Percentiles rank a stretch among this genome's conserved stretches.
These are phyloP conservation scores for Cataglyphis rosenhaueri DNA, from an alignment of 2,888 invertebrate species.

Conservation along the genomic window DNA sequence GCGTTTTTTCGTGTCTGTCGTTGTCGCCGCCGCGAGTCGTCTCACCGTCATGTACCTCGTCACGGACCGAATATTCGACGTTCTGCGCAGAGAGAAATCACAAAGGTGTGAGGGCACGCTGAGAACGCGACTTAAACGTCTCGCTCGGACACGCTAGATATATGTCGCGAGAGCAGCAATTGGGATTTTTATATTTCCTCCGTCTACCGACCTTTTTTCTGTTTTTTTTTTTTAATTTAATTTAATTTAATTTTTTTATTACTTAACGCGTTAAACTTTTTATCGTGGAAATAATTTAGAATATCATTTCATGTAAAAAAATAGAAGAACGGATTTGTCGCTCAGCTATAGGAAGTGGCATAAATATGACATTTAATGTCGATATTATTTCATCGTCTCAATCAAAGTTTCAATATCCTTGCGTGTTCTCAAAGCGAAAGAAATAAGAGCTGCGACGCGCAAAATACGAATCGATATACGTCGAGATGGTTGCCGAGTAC, in stretches of 20 bases:
- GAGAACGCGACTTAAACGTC: constrained; percentile 77
- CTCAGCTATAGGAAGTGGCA: neutral
- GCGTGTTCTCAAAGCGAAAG: neutral
- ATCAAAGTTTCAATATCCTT: neutral
- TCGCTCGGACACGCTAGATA: constrained; percentile 38
- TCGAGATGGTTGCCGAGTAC: neutral
- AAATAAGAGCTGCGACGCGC: neutral
- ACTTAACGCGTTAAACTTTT: neutral
- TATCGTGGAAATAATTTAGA: neutral
- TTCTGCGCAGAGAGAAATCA: constrained; percentile 25
- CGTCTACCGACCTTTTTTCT: neutral
- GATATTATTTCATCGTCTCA: neutral
- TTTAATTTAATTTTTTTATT: neutral
- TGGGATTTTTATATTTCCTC: constrained; percentile 43
- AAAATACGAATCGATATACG: neutral
- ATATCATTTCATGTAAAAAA: neutral
- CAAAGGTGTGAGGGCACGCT: constrained; percentile 77
- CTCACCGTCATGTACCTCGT: constrained; percentile 31
- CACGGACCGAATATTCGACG: constrained; percentile 45
- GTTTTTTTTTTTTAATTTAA: neutral
- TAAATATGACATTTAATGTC: neutral
- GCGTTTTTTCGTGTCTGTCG: constrained; percentile 62
- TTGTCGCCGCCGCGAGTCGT: constrained; percentile 19
- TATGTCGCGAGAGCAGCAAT: constrained; percentile 29
- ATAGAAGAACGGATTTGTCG: neutral